Conservation (phyloP, 2,888 invertebrate species). For the Hermodice carunculata region DNA sequence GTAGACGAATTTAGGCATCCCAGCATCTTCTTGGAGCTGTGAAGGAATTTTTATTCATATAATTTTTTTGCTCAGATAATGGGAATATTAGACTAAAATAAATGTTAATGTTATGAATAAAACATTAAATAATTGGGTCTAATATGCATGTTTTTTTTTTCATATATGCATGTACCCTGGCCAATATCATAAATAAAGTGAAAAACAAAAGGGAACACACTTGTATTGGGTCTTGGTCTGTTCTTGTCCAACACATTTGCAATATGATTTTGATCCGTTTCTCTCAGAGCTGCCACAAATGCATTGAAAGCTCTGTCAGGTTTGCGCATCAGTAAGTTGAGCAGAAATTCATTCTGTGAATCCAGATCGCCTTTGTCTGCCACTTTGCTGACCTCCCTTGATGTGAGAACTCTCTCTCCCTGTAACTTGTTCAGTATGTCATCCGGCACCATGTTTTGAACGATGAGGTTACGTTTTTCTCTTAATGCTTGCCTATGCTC, state of each 20-base stretch:
- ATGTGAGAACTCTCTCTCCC: slow-evolving; percentile 44
- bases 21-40: too few species aligned
- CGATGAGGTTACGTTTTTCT: slow-evolving; percentile 45
- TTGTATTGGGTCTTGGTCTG: too few species aligned
- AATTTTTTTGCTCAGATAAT: too few species aligned
- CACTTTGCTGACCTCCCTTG: slow-evolving; percentile 43
- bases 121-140: too few species aligned
- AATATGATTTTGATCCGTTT: slow-evolving; percentile 50
- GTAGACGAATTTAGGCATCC: too few species aligned
- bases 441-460: slow-evolving; percentile 54
- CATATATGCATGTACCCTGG: too few species aligned
- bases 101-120: too few species aligned
- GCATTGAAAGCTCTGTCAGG: slow-evolving; percentile 50
- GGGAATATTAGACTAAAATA: too few species aligned
- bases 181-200: too few species aligned
- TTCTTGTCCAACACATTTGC: slow-evolving; percentile 45
- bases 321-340: slow-evolving; percentile 45
- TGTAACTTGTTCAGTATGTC: slow-evolving; percentile 53
- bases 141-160: too few species aligned
- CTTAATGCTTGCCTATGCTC: slow-evolving; percentile 47
- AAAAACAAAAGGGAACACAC: too few species aligned
- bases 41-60: too few species aligned
- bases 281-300: slow-evolving; percentile 47
- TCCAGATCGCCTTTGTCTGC: slow-evolving; percentile 45
- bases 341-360: slow-evolving; percentile 48